Conservation (phyloP, 2,888 invertebrate species). For the Strigamia crassipes region DNA sequence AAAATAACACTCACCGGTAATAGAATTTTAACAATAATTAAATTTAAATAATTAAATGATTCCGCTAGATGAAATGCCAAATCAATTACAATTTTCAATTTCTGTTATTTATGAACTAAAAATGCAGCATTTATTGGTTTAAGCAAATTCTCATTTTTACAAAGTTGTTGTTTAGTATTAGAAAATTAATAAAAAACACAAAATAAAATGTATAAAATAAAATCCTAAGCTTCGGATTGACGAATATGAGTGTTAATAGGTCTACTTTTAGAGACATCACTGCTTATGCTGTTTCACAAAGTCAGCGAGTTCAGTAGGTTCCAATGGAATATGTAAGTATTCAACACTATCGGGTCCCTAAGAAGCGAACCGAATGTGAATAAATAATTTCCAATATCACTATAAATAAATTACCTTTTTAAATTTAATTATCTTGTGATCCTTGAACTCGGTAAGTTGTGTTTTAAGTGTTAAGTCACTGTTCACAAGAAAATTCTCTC, state of each 20-base stretch:
- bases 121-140: too few species aligned
- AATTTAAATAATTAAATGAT: too few species aligned
- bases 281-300: conserved; percentile 60
- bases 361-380: not conserved
- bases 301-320: conserved; percentile 73
- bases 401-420: conserved; percentile 64
- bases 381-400: not conserved
- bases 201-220: not conserved
- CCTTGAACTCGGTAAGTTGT: conserved; percentile 91
- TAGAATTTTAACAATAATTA: too few species aligned
- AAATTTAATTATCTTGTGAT: conserved; percentile 86
- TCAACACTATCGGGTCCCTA: conserved; percentile 78
- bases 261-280: not conserved
- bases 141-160: too few species aligned
- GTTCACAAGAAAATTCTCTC: conserved; percentile 89
- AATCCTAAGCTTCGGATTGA: too few species aligned
- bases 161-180: not conserved
- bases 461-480: conserved; percentile 88
- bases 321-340: conserved; percentile 78
- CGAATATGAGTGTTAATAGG: too few species aligned
- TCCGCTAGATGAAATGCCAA: too few species aligned
- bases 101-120: too few species aligned
- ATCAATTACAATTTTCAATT: too few species aligned
- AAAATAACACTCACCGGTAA: too few species aligned
- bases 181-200: not conserved